Conservation (phyloP, 1,140 invertebrate species). For the Cherax destructor region DNA sequence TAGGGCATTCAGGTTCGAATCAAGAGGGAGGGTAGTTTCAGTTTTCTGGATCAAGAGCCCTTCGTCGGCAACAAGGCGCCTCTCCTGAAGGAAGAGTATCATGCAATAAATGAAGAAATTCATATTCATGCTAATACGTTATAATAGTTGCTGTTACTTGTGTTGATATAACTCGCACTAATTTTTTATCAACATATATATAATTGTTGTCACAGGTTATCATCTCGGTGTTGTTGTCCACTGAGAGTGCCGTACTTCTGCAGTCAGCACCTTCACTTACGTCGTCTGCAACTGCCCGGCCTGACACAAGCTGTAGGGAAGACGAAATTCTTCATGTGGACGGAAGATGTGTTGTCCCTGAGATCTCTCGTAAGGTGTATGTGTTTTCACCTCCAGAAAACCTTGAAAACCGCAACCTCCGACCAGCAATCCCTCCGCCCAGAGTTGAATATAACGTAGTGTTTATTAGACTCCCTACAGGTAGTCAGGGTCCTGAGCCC, state of each 20-base stretch:
- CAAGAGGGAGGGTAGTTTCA: no score
- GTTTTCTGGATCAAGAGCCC: no score
- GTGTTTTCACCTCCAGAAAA: not conserved
- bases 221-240: not conserved
- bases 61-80: no score
- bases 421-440: constrained; percentile 31
- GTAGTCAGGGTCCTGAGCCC: constrained; percentile 29
- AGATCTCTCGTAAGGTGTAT: not conserved
- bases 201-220: not conserved
- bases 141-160: no score
- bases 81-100: no score
- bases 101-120: no score
- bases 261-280: not conserved
- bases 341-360: not conserved
- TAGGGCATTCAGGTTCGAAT: no score
- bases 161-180: no score
- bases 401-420: not conserved
- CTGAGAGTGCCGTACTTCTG: not conserved
- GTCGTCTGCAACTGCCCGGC: not conserved
- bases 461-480: constrained; percentile 30
- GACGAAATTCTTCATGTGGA: constrained; percentile 12
- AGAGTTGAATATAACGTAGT: constrained; percentile 57
- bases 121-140: no score
- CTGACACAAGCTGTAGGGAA: not conserved
- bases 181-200: no score